A percentile compares a stretch with the other conserved stretches of the same genome.
Conservation (phyloP, 2,113 vertebrate species). For the Tichodroma muraria region DNA sequence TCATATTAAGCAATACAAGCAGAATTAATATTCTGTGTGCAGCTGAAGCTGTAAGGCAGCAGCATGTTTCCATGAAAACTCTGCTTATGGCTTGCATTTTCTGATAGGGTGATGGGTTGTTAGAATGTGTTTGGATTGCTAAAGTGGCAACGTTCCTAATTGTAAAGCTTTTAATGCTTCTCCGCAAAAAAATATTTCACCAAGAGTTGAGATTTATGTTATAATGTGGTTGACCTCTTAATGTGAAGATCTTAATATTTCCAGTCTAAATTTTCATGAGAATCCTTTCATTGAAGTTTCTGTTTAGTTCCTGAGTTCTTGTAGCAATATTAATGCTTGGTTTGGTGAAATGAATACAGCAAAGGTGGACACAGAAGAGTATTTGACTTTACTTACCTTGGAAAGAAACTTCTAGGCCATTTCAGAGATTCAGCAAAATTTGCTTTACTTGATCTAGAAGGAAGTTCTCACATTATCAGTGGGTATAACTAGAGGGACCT, state of each 20-base stretch:
- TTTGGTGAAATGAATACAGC: neutral
- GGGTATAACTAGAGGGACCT: neutral
- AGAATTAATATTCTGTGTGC: conserved; percentile 45
- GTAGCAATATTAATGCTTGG: neutral
- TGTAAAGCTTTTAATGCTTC: neutral
- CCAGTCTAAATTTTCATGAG: neutral
- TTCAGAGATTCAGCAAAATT: neutral
- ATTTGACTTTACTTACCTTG: neutral
- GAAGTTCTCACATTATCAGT: neutral
- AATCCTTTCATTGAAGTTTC: neutral
- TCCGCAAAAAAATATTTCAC: neutral
- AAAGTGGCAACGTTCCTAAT: neutral
- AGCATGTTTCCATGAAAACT: neutral
- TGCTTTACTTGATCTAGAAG: neutral
- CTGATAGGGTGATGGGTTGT: neutral
- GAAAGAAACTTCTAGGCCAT: neutral
- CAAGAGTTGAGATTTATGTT: neutral
- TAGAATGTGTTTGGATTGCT: neutral
- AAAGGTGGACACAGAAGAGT: neutral
- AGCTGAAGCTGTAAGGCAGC: neutral
- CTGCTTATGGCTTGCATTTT: neutral
- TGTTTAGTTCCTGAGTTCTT: neutral
- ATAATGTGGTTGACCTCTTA: neutral
- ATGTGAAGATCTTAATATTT: neutral
- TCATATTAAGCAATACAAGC: conserved; percentile 11